Base-by-base conservation (phyloP, 2,888 invertebrate species). In the Acleris holmiana region DNA sequence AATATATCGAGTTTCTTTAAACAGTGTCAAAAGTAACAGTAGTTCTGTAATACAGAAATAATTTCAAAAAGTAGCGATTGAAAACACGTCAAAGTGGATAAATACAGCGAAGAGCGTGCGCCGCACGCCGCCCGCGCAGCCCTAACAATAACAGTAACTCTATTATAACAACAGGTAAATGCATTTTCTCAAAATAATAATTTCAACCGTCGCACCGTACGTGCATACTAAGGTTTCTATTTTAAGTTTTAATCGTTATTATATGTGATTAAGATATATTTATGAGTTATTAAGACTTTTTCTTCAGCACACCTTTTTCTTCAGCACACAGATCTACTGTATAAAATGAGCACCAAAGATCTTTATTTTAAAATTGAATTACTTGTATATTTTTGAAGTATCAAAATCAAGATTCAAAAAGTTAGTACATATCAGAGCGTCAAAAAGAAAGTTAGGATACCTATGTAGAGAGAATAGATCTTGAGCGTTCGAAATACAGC, bases 101-200 rank as follows among this genome's bases (percentile, higher is more conserved):
- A 35, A 58, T 29, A 59, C 15, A 47, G 57, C 65, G 68, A 35
- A 21, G 56, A 53, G 61, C 50, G 15, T 21, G 25, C 25, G 25
- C 23, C 23, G 23, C 23, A 6, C 23, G 47, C 35, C 35, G 23
- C 23, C 0, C 23, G 47, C 35, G 25, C 17, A 21, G 23, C 29
- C 49, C 60, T 59, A 76, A 76, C 73, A 77, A 71, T 79, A 82
- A 83, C 79, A 76, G 72, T 78, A 77, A 81, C 73, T 77, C 76
- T 80, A 82, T 73, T 67, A 76, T 79, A 85, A 86, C 84, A 88
- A 78, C 78, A 77, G 83, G 84, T 89, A 89, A 91, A 90, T 88
- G 84, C 84, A 83, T 77, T 79, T 82, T 88, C 85, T 83, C 83
- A 88, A 89, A 89, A 88, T 85, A 84, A 86, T 79, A 77, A 77